A percentile compares a stretch with the other conserved stretches of the same genome.
Evolutionary conservation across 2,113 vertebrate species (phyloP).

Genomic region (Triplophysa rosa): DNA sequence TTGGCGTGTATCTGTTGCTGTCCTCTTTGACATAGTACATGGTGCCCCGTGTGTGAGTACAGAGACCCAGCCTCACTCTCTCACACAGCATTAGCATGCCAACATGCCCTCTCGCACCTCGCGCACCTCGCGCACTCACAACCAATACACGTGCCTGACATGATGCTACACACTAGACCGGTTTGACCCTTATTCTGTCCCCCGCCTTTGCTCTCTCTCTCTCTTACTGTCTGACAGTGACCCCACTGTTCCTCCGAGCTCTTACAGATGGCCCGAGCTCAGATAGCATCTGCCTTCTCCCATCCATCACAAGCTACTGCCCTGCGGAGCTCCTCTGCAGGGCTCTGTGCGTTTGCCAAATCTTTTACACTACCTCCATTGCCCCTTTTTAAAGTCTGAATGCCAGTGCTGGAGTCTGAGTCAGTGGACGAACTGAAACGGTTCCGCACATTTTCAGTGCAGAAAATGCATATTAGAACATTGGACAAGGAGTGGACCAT

Average conservation of each 20-base stretch:
- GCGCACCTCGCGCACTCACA: constrained; percentile 6
- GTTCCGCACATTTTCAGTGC: no score
- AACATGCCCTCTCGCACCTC: constrained; percentile 24
- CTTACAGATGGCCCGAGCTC: constrained; percentile 56
- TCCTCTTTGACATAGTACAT: constrained; percentile 9
- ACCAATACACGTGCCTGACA: constrained; percentile 19
- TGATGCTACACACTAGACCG: constrained; percentile 11
- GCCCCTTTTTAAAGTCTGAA: no score
- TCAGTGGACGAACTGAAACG: no score
- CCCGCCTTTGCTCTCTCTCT: constrained; percentile 38
- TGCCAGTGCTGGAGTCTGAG: no score
- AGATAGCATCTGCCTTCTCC: constrained; percentile 56
- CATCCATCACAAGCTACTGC: constrained; percentile 51
- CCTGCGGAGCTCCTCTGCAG: constrained; percentile 36
- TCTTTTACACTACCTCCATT: constrained; percentile 12
- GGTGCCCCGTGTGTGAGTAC: constrained; percentile 19
- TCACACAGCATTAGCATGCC: constrained; percentile 23
- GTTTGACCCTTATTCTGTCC: constrained; percentile 27
- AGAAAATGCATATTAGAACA: no score
- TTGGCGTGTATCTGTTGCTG: neutral
- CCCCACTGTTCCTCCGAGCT: constrained; percentile 53
- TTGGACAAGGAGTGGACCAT: no score
- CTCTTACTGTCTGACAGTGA: constrained; percentile 46
- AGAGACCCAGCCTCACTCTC: constrained; percentile 11
- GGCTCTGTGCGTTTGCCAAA: constrained; percentile 36